Evolutionary conservation across 2,797 vertebrate species (phyloP), one percentile per base, ranked within the genome.

Genomic region (Crocodylus rhombifer): DNA sequence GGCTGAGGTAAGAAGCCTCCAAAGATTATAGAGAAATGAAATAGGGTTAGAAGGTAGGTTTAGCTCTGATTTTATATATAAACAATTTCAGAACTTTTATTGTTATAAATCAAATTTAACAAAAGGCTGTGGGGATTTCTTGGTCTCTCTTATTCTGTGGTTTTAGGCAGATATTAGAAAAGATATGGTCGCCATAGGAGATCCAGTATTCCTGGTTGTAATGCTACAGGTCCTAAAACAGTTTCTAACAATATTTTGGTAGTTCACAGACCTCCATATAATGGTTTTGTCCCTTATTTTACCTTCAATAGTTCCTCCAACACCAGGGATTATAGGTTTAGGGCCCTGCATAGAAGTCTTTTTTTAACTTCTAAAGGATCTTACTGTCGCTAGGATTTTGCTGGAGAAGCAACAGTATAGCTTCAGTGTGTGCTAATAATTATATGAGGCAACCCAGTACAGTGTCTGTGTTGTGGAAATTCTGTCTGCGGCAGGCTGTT

Each of bases 401-500:
- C 93, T 96, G 82, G 33, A 95, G 95, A 94, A 2, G 33, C 86
- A 93, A 42, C 77, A 88, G 76, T 0, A 57, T 80, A 5, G 3
- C 78, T 73, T 77, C 82, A 87, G 80, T 18, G 33, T 16, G 21
- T 69, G 84, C 61, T 73, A 90, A 80, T 83, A 85, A 90, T 92
- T 89, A 61, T 14, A 1, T 1, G n/a, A 93, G 65, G 77, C 90
- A 87, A 84, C 33, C 80, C 85, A 86, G 80, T 57, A 58, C 7
- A 58, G 36, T 81, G 61, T 18, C 33, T 23, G 36, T 2, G 21
- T 71, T 90, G 77, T 91, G 77, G 77, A 87, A 93, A n/a, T 77
- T 75, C 14, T 88, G 67, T 94, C 30, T 28, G 85, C 87, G 91
- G 75, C 63, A 90, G 82, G 55, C 80, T 94, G 82, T 86, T 93